Evolutionary conservation across 2,888 invertebrate species (phyloP), one percentile per base, ranked within the genome.

Genomic region (Hirtodrosophila trivittata): DNA sequence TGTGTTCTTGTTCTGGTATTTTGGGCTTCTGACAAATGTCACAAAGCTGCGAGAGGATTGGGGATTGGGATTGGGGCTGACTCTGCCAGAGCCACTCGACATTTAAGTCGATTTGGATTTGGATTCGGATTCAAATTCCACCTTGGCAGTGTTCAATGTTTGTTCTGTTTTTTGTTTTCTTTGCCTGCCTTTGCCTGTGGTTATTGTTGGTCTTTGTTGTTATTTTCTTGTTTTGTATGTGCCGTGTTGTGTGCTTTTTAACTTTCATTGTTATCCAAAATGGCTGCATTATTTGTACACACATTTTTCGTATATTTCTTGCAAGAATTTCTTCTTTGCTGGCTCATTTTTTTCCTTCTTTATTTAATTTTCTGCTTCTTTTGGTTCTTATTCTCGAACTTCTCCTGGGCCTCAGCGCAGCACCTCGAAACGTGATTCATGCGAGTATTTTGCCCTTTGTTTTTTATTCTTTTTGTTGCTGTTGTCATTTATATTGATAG

Each of bases 201-300:
- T 37, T 25, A 8, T 26, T 32, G 32, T 16, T 38, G n/a, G 8
- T 37, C 7, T 8, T 26, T 21, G 18, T 16, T 37, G 28, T 32
- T 16, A 10, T 38, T 38, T 5, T 51, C 16, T 28, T 28, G 9
- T 28, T 28, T 28, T 28, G 28, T 28, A 3, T 28, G 7, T 26
- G 51, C 12, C 51, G 54, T 74, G 33, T 47, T 71, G 16, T 46
- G 18, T 21, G 18, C 86, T 83, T 83, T 63, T 83, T 69, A 66
- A 71, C 65, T 66, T 77, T 73, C 87, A 77, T 86, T 84, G 71
- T 77, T 75, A 75, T 73, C 69, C 86, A 87, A 84, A 84, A 87
- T 86, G 84, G 87, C 87, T 84, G 85, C 71, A 84, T 84, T 86
- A 68, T 87, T 75, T 83, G 80, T 81, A 81, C 75, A 63, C 58